A percentile compares a stretch with the other conserved stretches of the same genome.
Conservation (phyloP, 92 coral and sea anemone genomes). For the Palythoa grandis region DNA sequence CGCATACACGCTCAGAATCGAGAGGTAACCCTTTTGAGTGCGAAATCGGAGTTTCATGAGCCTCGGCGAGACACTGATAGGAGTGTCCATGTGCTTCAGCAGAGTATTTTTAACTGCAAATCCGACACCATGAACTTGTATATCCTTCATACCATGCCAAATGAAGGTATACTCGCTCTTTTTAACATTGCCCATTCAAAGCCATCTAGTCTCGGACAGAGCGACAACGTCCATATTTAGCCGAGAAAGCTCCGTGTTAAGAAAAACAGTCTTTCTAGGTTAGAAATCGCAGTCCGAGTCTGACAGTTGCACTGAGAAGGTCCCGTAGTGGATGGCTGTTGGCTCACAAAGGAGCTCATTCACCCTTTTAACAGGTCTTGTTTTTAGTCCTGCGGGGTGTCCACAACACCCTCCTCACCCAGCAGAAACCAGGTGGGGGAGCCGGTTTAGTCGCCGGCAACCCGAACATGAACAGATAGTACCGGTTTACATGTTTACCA, state of each 20-base stretch:
- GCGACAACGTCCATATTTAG: not conserved
- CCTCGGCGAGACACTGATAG: slow-evolving; percentile 3
- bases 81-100: too few relatives aligned
- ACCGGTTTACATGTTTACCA: too few relatives aligned
- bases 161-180: slow-evolving; percentile 1
- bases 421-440: too few relatives aligned
- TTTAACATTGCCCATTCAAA: not conserved
- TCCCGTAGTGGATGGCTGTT: slow-evolving; percentile 14
- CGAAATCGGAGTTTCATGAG: not conserved
- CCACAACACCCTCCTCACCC: too few relatives aligned
- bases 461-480: too few relatives aligned
- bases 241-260: not conserved
- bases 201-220: slow-evolving; percentile 4
- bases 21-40: not conserved
- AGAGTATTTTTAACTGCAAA: slow-evolving; percentile 2
- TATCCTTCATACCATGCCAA: not conserved
- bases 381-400: too few relatives aligned
- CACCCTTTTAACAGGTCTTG: too few relatives aligned
- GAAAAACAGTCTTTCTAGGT: slow-evolving; percentile 11
- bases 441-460: too few relatives aligned
- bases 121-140: not conserved
- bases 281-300: not conserved
- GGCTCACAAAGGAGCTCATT: slow-evolving; percentile 15
- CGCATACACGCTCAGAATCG: not conserved
- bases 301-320: slow-evolving; percentile 5